Conservation (phyloP, 2,113 vertebrate species). For the Cryptotis parvus region DNA sequence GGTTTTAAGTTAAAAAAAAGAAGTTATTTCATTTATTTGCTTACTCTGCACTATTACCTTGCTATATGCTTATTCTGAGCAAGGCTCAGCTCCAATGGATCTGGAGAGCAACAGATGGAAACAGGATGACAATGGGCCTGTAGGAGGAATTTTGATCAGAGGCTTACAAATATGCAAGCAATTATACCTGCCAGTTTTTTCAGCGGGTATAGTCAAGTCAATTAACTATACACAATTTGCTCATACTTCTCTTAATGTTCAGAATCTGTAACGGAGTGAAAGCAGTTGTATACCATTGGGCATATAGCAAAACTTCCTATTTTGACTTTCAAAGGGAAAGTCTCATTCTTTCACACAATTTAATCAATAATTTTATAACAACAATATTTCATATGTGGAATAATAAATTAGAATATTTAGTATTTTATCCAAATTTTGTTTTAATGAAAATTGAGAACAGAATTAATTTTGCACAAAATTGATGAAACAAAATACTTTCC, state of each 20-base stretch:
- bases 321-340: constrained; percentile 1
- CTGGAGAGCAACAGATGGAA: neutral
- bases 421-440: constrained; percentile 10
- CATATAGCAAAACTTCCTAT: neutral
- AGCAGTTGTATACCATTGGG: constrained; percentile 43
- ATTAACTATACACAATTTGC: neutral
- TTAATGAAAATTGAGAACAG: neutral
- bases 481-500: too few species aligned
- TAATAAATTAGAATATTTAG: neutral
- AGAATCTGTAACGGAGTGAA: constrained; percentile 48
- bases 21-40: neutral
- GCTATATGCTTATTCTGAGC: neutral
- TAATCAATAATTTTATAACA: constrained; percentile 47
- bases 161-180: neutral
- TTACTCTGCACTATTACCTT: neutral
- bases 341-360: constrained; percentile 50
- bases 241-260: constrained; percentile 32
- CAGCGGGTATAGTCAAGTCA: neutral
- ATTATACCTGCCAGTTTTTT: neutral
- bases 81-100: neutral
- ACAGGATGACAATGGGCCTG: neutral
- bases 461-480: too few species aligned
- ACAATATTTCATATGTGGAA: neutral
- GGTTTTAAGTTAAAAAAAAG: neutral
- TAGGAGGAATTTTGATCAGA: neutral